These are phyloP conservation scores for Mycalesis mineus DNA, from an alignment of 2,888 invertebrate species.

Conservation along the genomic window DNA sequence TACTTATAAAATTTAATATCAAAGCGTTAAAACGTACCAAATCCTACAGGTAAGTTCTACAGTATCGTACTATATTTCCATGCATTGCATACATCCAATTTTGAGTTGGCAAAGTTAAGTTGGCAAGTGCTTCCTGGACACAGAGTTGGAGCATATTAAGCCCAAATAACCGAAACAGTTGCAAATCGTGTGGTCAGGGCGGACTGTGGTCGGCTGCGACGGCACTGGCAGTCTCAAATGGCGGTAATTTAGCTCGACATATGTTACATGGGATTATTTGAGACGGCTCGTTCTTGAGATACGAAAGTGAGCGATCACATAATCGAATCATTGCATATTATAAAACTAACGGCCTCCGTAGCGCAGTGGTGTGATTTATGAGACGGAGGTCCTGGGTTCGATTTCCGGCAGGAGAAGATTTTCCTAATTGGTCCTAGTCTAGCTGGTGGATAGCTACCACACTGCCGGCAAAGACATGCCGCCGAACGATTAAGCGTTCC, in stretches of 20 bases:
- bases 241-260: slow-evolving; percentile 18
- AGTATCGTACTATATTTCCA: background rate
- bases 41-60: no score
- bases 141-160: slow-evolving; percentile 9
- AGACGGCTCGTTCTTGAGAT: slow-evolving; percentile 6
- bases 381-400: no score
- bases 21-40: no score
- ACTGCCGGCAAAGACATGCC: no score
- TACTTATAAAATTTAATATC: no score
- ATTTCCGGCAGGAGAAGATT: no score
- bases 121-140: slow-evolving; percentile 3
- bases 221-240: slow-evolving; percentile 18
- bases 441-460: no score
- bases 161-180: slow-evolving; percentile 16
- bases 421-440: no score
- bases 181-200: slow-evolving; percentile 21
- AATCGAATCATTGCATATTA: background rate
- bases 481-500: no score
- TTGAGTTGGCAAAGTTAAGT: background rate
- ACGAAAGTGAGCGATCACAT: background rate
- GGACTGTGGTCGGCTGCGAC: slow-evolving; percentile 16
- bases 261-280: slow-evolving; percentile 6
- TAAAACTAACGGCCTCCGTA: no score
- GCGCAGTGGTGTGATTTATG: no score
- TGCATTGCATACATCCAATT: background rate